Conservation (phyloP, 2,797 vertebrate species). For the Clarias pachynema region DNA sequence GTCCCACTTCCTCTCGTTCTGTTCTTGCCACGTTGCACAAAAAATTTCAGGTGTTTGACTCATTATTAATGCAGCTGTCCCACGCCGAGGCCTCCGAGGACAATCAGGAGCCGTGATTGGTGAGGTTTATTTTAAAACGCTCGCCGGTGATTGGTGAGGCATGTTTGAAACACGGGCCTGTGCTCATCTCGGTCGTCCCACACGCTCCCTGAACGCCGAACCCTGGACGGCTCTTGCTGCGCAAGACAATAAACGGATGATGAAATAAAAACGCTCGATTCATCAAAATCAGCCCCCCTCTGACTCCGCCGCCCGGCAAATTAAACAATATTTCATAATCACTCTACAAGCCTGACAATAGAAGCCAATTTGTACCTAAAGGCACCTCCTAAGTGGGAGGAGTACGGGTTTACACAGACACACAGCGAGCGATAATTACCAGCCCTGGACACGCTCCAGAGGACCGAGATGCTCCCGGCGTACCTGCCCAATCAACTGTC, state of each 20-base stretch:
- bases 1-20: constrained; percentile 29
- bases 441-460: constrained; percentile 80
- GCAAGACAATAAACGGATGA: constrained; percentile 79
- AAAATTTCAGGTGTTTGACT: constrained; percentile 38
- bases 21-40: constrained; percentile 23
- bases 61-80: constrained; percentile 49
- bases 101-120: constrained; percentile 36
- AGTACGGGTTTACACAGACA: constrained; percentile 67
- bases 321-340: constrained; percentile 94
- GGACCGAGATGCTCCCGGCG: constrained; percentile 73
- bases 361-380: constrained; percentile 86
- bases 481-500: constrained; percentile 84
- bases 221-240: constrained; percentile 49
- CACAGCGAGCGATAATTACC: constrained; percentile 83
- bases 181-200: constrained; percentile 42
- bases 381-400: constrained; percentile 80
- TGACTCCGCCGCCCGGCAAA: constrained; percentile 80
- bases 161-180: constrained; percentile 14
- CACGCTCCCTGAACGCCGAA: constrained; percentile 31
- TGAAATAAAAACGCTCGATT: constrained; percentile 85
- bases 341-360: constrained; percentile 81
- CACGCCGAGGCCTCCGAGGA: constrained; percentile 12
- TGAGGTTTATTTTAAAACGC: constrained; percentile 42
- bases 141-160: background rate
- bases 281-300: constrained; percentile 80